Evolutionary conservation across 2,113 vertebrate species (phyloP).

Genomic region (Dinomys branickii): DNA sequence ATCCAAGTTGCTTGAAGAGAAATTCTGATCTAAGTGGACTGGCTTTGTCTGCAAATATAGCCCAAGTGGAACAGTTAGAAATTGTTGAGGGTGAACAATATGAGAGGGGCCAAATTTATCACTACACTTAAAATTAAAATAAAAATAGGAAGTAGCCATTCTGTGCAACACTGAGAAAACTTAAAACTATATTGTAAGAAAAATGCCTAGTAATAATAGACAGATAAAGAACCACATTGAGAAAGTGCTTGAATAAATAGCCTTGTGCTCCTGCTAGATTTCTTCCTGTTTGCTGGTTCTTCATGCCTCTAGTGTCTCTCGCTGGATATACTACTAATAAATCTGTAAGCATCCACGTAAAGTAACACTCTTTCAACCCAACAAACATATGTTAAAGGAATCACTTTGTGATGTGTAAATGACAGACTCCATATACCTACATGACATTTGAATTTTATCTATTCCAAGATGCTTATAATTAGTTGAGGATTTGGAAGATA

Average conservation of each 20-base stretch:
- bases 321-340: neutral
- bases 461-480: neutral
- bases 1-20: neutral
- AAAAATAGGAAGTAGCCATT: neutral
- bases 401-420: neutral
- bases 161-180: neutral
- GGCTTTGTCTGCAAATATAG: neutral
- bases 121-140: neutral
- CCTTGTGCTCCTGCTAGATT: fast-evolving
- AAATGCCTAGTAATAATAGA: neutral
- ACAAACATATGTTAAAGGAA: neutral
- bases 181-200: neutral
- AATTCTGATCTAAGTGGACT: neutral
- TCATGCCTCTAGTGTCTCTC: neutral
- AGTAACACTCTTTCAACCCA: neutral
- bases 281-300: neutral
- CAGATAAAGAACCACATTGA: neutral
- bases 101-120: neutral
- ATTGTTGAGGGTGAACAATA: neutral
- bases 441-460: neutral
- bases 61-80: neutral
- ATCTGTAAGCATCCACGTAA: neutral
- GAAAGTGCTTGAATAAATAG: neutral
- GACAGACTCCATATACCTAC: neutral
- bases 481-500: neutral